Percentiles rank a stretch among this genome's conserved stretches.
These are phyloP conservation scores for Minunthozetes semirufus DNA, from an alignment of 2,888 invertebrate genomes.

Conservation along the genomic window DNA sequence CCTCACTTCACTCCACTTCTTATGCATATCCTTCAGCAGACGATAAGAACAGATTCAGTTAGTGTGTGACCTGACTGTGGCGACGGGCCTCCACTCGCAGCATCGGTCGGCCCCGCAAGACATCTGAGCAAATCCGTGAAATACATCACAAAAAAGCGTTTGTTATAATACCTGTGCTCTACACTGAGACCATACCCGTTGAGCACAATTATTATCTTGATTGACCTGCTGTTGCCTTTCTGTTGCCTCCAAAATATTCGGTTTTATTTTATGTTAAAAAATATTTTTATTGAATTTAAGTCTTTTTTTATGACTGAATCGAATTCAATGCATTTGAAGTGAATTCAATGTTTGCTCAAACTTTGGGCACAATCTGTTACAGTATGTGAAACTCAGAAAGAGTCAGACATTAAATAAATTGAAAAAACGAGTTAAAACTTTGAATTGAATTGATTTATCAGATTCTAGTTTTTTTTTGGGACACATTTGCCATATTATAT, in stretches of 20 bases:
- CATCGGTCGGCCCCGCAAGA: constrained; percentile 18
- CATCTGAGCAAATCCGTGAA: constrained; percentile 12
- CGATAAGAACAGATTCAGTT: neutral
- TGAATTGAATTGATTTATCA: constrained; percentile 20
- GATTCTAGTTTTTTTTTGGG: constrained; percentile 6
- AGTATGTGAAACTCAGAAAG: neutral
- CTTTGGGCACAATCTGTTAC: neutral
- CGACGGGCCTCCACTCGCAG: neutral
- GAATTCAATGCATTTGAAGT: too few relatives aligned
- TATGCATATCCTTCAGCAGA: neutral
- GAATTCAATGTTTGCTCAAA: neutral
- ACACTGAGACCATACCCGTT: neutral
- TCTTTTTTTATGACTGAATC: neutral
- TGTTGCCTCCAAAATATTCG: neutral
- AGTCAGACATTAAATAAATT: neutral
- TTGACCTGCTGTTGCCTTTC: constrained; percentile 3
- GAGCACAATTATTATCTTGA: constrained; percentile 10
- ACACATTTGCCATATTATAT: neutral
- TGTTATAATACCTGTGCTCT: neutral
- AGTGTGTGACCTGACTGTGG: neutral
- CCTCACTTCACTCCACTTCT: neutral
- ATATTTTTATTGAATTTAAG: neutral
- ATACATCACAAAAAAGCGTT: neutral
- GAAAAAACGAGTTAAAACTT: neutral
- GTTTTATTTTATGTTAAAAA: neutral